phyloP scores from a whole-genome alignment of 2,113 vertebrate species.

The Aptenodytes patagonicus region DNA sequence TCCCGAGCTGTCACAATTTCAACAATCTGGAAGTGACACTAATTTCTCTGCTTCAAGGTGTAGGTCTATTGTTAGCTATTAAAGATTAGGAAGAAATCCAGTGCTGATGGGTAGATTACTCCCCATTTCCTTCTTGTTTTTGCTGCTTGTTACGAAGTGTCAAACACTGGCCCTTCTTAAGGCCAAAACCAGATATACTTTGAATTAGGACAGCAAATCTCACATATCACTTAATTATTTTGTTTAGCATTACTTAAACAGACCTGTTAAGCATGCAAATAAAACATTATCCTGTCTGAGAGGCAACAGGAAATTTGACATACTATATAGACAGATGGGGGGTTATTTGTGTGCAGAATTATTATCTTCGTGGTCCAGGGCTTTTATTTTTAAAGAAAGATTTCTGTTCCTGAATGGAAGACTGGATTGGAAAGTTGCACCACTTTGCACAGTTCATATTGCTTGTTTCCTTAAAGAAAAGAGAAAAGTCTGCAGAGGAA shows the following conservation, averaged over 20 bases:
- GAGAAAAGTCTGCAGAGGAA: not conserved
- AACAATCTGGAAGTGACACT: not conserved
- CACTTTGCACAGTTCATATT: not conserved
- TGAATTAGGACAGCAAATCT: not conserved
- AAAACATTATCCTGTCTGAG: not conserved
- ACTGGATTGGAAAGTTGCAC: not conserved
- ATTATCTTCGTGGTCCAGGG: not conserved
- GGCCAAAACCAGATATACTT: not conserved
- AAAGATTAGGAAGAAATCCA: not conserved
- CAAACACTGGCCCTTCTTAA: not conserved
- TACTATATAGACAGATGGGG: not conserved
- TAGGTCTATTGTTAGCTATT: not conserved
- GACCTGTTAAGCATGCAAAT: not conserved
- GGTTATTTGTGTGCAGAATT: not conserved
- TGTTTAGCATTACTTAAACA: not conserved
- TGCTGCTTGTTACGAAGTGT: not conserved
- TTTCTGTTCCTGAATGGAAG: not conserved
- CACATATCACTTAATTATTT: not conserved
- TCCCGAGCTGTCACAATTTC: not conserved
- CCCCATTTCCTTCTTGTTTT: not conserved
- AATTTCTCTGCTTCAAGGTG: not conserved
- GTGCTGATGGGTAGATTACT: not conserved
- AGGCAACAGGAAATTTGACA: not conserved
- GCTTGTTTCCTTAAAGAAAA: not conserved
- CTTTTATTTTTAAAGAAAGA: not conserved